Evolutionary conservation across 53 echinoderm and acorn worm species (phyloP), one percentile per base, ranked within the genome.

Genomic region (Pentamera pediparva): DNA sequence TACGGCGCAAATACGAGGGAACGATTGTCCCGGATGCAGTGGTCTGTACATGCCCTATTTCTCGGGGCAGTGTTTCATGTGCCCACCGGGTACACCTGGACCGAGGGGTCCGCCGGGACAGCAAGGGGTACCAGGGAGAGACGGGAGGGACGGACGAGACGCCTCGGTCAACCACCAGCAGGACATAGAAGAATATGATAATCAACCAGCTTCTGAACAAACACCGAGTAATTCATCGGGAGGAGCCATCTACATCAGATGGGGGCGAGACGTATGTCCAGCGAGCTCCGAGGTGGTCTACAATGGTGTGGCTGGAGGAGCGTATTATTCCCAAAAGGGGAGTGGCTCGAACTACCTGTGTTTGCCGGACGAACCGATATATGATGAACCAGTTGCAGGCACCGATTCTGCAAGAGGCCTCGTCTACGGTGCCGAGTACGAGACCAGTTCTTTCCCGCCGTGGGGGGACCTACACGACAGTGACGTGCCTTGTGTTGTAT

Each of bases 401-500:
- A 17, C 72, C 20, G 33, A 19, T 52, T 19, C 20, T 18, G 0
- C 0, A 0, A 34, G 81, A 29, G 72, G 25, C 2, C 27, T 60
- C 2, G 40, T 81, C 2, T 81, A 81, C 25, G 81, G 51, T 1
- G 37, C 60, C 25, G 81, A 81, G 26, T 81, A 81, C 35, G 33
- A 81, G 49, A 81, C 61, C 12, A 47, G 27, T 39, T 37, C 5
- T 8, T 81, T 74, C 34, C 26, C 71, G 5, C 41, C n/a, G 2
- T 80, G 22, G 6, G 28, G 6, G 5, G 37, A 37, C 9, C 60
- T 80, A 35, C 58, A 80, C 24, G 32, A 80, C 36, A 48, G 43
- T 22, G 45, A 70, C n/a, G 70, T 59, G 2, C 59, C 75, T 1
- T 85, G 80, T 47, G 80, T 80, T 33, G 75, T 85, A 4, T 85